Evolutionary conservation across 37 sponge, comb jelly and placozoan genomes (phyloP).

Genomic region (Hormiphora californensis): DNA sequence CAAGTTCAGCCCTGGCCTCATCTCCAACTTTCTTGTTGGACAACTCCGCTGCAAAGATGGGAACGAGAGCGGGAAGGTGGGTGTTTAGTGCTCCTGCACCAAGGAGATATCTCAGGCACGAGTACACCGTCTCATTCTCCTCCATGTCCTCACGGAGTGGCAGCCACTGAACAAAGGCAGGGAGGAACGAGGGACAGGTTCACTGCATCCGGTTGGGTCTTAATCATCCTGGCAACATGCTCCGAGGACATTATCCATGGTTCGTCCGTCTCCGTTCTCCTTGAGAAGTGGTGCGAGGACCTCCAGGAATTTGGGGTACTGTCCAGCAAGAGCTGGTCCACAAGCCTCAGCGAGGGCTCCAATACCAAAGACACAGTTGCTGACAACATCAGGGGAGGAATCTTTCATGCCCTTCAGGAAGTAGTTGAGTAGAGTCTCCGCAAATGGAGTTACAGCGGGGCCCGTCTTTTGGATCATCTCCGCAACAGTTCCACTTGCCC

Average conservation of each 20-base stretch:
- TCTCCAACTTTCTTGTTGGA: conserved; percentile 47
- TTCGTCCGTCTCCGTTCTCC: conserved; percentile 36
- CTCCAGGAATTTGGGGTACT: conserved; percentile 14
- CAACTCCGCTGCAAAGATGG: not conserved
- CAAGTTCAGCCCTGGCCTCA: not conserved
- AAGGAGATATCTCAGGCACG: conserved; percentile 63
- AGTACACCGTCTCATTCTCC: conserved; percentile 78
- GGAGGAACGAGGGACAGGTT: conserved; percentile 27
- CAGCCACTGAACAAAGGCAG: conserved; percentile 58
- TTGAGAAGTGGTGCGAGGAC: conserved; percentile 16
- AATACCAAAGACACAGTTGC: conserved; percentile 50
- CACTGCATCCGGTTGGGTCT: not conserved
- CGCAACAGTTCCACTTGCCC: conserved; percentile 15
- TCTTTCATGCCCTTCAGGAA: conserved; percentile 42
- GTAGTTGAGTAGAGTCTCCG: conserved; percentile 15
- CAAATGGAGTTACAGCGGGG: not conserved
- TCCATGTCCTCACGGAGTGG: conserved; percentile 86
- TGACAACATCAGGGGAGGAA: not conserved
- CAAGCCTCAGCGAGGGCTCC: not conserved
- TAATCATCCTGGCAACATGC: conserved; percentile 40
- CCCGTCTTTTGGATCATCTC: conserved; percentile 15
- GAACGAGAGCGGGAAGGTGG: conserved; percentile 26
- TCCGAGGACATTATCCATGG: conserved; percentile 36
- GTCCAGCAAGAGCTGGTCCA: not conserved
- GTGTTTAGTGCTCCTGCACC: too few relatives aligned